Percentiles rank a stretch among this genome's conserved stretches.
phyloP scores from a whole-genome alignment of 2,888 invertebrate species.

The Lasioglossum lativentre region DNA sequence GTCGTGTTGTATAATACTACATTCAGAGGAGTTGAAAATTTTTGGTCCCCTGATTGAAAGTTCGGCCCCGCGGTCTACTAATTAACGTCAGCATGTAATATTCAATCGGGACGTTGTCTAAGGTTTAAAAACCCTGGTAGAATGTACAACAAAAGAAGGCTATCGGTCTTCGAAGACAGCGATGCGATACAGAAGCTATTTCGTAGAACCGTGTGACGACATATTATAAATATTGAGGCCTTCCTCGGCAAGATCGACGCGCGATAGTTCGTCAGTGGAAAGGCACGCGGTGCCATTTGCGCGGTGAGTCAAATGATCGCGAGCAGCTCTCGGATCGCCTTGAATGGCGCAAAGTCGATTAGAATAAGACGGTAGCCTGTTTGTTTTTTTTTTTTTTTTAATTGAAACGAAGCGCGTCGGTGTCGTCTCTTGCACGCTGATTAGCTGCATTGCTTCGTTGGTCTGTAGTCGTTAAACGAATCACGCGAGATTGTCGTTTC shows the following conservation, averaged over 20 bases:
- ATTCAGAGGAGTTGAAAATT: too few species aligned
- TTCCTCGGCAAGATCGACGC: background rate
- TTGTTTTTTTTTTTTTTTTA: too few species aligned
- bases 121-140: too few species aligned
- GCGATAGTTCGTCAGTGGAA: background rate
- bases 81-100: too few species aligned
- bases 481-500: slow-evolving; percentile 34
- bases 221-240: slow-evolving; percentile 5
- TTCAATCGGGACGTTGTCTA: too few species aligned
- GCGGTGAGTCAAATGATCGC: background rate
- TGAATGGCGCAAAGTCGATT: background rate
- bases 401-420: background rate
- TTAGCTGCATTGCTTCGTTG: slow-evolving; percentile 9
- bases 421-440: background rate
- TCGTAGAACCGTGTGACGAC: background rate
- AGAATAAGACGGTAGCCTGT: background rate
- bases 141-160: too few species aligned
- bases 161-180: too few species aligned
- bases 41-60: too few species aligned
- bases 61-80: too few species aligned
- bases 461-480: slow-evolving; percentile 23
- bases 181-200: background rate
- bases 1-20: too few species aligned
- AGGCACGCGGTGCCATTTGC: background rate
- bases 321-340: background rate